These are phyloP conservation scores for Strix aluco DNA, from an alignment of 2,113 vertebrate genomes.

Conservation along the genomic window DNA sequence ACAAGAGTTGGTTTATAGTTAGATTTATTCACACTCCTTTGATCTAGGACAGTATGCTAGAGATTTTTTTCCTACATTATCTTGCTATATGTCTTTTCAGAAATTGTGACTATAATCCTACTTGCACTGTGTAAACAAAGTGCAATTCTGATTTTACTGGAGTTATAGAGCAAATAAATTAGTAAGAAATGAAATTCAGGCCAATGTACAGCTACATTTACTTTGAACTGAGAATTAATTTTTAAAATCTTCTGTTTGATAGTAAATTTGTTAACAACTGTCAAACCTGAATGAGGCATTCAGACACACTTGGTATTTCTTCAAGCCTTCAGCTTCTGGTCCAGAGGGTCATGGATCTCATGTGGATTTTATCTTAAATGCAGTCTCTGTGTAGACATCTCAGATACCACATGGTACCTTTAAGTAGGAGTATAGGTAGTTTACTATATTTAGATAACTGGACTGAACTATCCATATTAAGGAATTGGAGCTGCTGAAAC, in stretches of 20 bases:
- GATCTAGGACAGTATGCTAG: background rate
- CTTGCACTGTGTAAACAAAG: background rate
- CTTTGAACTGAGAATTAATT: background rate
- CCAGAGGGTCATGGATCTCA: background rate
- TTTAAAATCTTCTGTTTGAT: background rate
- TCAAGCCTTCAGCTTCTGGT: background rate
- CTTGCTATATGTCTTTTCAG: background rate
- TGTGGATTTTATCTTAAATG: background rate
- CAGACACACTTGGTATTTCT: rapidly evolving
- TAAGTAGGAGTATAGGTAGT: background rate
- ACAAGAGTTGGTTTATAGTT: background rate
- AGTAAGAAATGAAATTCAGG: background rate
- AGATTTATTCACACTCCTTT: background rate
- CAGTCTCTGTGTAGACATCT: background rate
- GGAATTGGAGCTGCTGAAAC: background rate
- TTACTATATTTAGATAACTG: background rate
- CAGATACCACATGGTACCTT: background rate
- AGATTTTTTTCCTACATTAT: background rate
- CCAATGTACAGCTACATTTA: background rate
- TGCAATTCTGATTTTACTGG: background rate
- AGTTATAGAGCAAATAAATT: background rate
- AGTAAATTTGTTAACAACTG: background rate
- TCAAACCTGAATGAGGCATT: background rate
- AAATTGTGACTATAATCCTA: background rate
- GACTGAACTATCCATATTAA: background rate